phyloP scores from a whole-genome alignment of 2,113 vertebrate genomes.

The Coreoperca whiteheadi region DNA sequence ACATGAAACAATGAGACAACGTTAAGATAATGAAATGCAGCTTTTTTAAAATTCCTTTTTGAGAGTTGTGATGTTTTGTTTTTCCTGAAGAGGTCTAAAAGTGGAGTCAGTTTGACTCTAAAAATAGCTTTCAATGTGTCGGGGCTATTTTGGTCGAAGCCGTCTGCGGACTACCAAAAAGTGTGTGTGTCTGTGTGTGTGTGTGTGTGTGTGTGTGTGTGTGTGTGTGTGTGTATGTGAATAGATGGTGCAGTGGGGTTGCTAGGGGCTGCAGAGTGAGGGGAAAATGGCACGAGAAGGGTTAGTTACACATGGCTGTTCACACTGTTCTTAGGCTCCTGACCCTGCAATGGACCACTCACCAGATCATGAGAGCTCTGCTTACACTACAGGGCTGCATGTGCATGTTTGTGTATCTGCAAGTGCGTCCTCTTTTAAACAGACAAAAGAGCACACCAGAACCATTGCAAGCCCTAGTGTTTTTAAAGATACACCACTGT shows the following conservation, averaged over 20 bases:
- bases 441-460: constrained; percentile 10
- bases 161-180: constrained; percentile 20
- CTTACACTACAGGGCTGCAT: background rate
- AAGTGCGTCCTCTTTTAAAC: constrained; percentile 3
- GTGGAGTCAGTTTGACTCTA: constrained; percentile 41
- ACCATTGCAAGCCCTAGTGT: background rate
- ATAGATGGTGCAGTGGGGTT: constrained; percentile 58
- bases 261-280: constrained; percentile 61
- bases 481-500: constrained; percentile 35
- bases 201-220: background rate
- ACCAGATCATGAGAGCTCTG: constrained; percentile 8
- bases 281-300: constrained; percentile 58
- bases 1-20: constrained; percentile 14
- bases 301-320: constrained; percentile 75
- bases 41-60: constrained; percentile 6
- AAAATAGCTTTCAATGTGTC: constrained; percentile 68
- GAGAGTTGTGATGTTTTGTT: constrained; percentile 11
- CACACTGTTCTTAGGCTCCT: constrained; percentile 56
- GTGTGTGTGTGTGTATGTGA: constrained; percentile 30
- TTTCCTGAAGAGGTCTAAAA: constrained; percentile 45
- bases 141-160: constrained; percentile 39
- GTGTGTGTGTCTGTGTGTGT: background rate
- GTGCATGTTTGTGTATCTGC: constrained; percentile 15
- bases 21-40: background rate
- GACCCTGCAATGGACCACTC: constrained; percentile 29